Conservation (phyloP, 2,888 invertebrate genomes). For the Morpho achilles region DNA sequence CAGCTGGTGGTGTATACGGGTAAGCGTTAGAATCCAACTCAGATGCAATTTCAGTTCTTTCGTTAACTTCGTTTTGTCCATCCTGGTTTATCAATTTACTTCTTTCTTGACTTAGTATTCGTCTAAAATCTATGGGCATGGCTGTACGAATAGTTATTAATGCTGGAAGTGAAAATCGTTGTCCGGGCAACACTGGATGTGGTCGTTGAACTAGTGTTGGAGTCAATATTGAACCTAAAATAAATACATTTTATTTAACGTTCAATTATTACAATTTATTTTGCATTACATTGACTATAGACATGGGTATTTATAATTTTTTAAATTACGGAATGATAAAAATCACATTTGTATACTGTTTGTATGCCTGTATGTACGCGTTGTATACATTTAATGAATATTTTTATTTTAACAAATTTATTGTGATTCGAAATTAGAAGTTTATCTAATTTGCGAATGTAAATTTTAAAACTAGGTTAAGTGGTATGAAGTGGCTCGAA, state of each 20-base stretch:
- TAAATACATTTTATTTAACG: neutral
- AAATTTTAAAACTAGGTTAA: no score
- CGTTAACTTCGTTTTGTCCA: neutral
- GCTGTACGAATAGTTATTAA: neutral
- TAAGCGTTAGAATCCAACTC: conserved; percentile 1
- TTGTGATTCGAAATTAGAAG: no score
- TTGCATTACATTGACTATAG: no score
- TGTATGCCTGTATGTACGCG: no score
- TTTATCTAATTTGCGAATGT: no score
- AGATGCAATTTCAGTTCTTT: neutral
- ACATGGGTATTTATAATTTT: no score
- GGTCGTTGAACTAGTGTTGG: neutral
- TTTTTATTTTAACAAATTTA: no score
- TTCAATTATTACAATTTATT: no score
- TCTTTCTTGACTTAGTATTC: conserved; percentile 1
- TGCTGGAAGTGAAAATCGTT: neutral
- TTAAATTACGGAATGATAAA: no score
- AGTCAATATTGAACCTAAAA: neutral
- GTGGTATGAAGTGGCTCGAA: no score
- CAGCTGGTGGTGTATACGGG: conserved; percentile 4
- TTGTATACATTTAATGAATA: no score
- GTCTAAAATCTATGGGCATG: neutral
- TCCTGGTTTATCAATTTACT: neutral
- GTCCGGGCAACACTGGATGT: neutral
- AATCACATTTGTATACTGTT: no score